Evolutionary conservation across 1,140 invertebrate genomes (phyloP), one percentile per base, ranked within the genome.

Genomic region (Hycleus phaleratus): DNA sequence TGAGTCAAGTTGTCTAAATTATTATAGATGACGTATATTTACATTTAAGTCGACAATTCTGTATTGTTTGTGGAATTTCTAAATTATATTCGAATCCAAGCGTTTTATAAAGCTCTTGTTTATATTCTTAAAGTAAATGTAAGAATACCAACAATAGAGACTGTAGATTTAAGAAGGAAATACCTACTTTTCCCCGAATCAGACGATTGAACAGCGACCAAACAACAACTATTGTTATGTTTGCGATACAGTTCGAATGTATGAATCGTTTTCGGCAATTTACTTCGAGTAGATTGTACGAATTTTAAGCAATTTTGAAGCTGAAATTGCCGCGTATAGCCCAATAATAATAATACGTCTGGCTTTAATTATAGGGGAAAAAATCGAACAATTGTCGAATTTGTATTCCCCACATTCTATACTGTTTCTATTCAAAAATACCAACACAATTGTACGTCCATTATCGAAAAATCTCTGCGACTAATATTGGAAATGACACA

Each of bases 401-500:
- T 18, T 63, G 61, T 54, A 60, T 63, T 60, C 52, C 18, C 56
- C 49, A 48, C 52, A 55, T 60, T 60, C 54, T 46, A 26, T 42
- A 50, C 10, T 40, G 58, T 26, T 44, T 52, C 61, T 51, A 63
- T 63, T 63, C 61, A 63, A 39, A 18, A 18, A 57, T 47, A 54
- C 54, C 58, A 57, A 63, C 11, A 39, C 61, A 63, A 63, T 63
- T 60, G 61, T 45, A 49, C 51, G 38, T 47, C 61, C 58, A 63
- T 63, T 63, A 63, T 63, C 61, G 18, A 18, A 52, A 58, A 63
- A 60, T 60, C 61, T 63, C 58, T 63, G 54, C 55, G 46, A 49
- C 60, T 65, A 61, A 60, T 65, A 65, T 65, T 65, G 57, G 55
- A 62, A 60, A 56, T 65, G 63, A 65, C 63, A 65, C 57, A 65